Evolutionary conservation across 2,888 invertebrate genomes (phyloP), one percentile per base, ranked within the genome.

Genomic region (Acanthosoma haemorrhoidale): DNA sequence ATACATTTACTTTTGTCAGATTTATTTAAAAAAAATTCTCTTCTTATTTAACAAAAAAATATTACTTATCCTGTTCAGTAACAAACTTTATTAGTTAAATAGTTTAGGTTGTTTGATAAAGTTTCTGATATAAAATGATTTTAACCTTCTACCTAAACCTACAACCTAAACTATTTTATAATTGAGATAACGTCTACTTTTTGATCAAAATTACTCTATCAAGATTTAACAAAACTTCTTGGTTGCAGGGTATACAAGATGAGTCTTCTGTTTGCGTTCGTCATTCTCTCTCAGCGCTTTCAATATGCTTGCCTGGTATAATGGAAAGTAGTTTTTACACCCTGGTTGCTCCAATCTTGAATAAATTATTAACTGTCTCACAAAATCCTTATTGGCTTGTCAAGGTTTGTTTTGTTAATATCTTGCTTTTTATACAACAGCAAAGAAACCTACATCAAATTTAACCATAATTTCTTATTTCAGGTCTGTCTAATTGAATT

Each of bases 361-460:
- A 86, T 72, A 80, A 83, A 18, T 80, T 93, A 5, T 84, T 89
- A 9, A 80, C 81, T 29, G 82, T 91, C 1, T 86, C 87, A 69
- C 81, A 82, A 43, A 92, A 92, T 79, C 86, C 88, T 0, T 94
- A 94, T 79, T 94, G 94, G 90, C 82, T 94, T 63, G 89, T 94
- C 59, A 90, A 90, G 82, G 89, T 92, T 75, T 82, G 82, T 13
- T 21, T 4, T 13, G 4, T 21, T 43, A 6, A 3, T 9, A 4
- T 21, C 1, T 43, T 43, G 74, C 75, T 80, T 4, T 11, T 16
- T 29, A 6, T 51, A n/a, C n/a, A n/a, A n/a, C n/a, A n/a, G n/a
- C n/a, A n/a, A n/a, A n/a, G n/a, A n/a, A n/a, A n/a, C n/a, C n/a
- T n/a, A n/a, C n/a, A n/a, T n/a, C n/a, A n/a, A n/a, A n/a, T n/a